A percentile compares a stretch with the other conserved stretches of the same genome.
phyloP scores from a whole-genome alignment of 2,113 vertebrate species.

The Lycaon pictus region DNA sequence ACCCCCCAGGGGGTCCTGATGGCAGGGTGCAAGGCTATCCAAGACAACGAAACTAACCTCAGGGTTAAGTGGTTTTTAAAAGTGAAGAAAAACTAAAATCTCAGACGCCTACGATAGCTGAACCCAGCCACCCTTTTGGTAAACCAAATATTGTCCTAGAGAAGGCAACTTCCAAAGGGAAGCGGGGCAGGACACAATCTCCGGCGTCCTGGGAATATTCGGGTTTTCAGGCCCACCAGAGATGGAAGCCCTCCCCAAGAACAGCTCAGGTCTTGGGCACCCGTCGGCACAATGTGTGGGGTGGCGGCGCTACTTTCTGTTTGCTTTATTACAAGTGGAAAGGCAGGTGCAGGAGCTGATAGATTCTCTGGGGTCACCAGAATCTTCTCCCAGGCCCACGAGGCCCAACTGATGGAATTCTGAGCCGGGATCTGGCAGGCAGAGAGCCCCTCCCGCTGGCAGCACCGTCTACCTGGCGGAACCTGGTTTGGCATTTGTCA shows the following conservation, averaged over 20 bases:
- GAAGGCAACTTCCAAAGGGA: background rate
- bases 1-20: background rate
- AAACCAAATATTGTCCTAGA: background rate
- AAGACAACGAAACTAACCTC: background rate
- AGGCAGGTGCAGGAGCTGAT: background rate
- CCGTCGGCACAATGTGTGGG: rapidly evolving
- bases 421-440: background rate
- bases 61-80: slow-evolving; percentile 48
- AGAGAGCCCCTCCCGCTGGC: background rate
- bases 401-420: background rate
- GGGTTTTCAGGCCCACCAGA: background rate
- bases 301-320: background rate
- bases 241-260: background rate
- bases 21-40: background rate
- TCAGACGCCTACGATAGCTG: background rate
- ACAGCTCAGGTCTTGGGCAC: background rate
- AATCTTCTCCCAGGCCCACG: too few relatives aligned
- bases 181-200: background rate
- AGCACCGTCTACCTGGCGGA: background rate
- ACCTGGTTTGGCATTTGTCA: background rate
- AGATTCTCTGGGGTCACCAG: background rate
- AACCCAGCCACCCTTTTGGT: background rate
- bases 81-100: background rate
- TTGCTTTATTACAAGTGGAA: background rate
- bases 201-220: background rate